Evolutionary conservation across 2,888 invertebrate genomes (phyloP).

Genomic region (Tenthredo scrophulariae): DNA sequence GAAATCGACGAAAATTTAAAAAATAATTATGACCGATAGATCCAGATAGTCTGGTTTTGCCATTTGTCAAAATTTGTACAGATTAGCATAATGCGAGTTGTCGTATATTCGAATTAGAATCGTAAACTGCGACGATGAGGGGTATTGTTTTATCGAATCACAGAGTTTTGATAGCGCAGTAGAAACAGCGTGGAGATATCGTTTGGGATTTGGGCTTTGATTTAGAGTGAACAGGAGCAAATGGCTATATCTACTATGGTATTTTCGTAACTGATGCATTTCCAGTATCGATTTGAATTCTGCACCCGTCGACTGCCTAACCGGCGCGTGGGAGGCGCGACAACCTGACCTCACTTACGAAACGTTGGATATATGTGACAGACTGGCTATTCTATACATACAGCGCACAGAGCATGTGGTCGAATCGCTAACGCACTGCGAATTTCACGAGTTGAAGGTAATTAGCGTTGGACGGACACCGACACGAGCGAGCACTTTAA

Average conservation of each 20-base stretch:
- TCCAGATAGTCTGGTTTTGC: background rate
- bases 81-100: background rate
- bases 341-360: slow-evolving; percentile 37
- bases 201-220: slow-evolving; percentile 31
- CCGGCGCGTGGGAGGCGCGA: background rate
- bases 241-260: background rate
- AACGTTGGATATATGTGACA: background rate
- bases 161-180: background rate
- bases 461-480: slow-evolving; percentile 73
- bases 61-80: background rate
- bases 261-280: slow-evolving; percentile 48
- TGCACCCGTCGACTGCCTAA: background rate
- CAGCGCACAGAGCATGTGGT: slow-evolving; percentile 34
- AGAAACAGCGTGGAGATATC: background rate
- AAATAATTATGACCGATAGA: no score
- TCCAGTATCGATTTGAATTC: slow-evolving; percentile 46
- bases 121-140: background rate
- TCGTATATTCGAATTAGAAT: background rate
- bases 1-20: no score
- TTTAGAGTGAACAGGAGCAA: slow-evolving; percentile 31
- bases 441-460: slow-evolving; percentile 65
- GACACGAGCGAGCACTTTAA: slow-evolving; percentile 75
- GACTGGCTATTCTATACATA: background rate
- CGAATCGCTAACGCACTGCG: slow-evolving; percentile 53
- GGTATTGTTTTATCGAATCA: slow-evolving; percentile 20